phyloP scores from a whole-genome alignment of 2,888 invertebrate genomes.

The Aphidius colemani region DNA sequence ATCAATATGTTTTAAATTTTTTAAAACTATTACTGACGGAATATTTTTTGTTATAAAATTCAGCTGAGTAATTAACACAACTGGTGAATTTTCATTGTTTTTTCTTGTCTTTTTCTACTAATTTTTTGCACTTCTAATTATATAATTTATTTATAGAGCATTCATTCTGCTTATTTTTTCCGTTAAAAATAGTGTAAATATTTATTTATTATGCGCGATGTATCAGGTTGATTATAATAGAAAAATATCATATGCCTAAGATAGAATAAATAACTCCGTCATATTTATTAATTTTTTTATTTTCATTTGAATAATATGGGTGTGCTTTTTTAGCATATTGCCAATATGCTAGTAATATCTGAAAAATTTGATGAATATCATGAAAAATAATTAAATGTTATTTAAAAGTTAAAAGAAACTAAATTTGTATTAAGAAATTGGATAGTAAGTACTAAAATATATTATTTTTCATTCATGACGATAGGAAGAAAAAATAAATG shows the following conservation, averaged over 20 bases:
- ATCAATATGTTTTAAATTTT: slow-evolving; percentile 10
- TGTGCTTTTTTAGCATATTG: slow-evolving; percentile 31
- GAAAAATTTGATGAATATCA: neutral
- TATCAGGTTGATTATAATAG: slow-evolving; percentile 57
- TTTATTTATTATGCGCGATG: slow-evolving; percentile 52
- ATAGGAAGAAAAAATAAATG: neutral
- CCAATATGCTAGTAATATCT: too few species aligned
- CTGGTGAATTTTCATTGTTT: slow-evolving; percentile 23
- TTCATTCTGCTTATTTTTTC: slow-evolving; percentile 20
- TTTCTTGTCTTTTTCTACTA: slow-evolving; percentile 22
- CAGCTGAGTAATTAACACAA: slow-evolving; percentile 8
- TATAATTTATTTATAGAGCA: slow-evolving; percentile 36
- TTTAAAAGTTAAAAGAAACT: neutral
- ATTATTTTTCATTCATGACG: neutral
- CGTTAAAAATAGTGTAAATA: slow-evolving; percentile 32
- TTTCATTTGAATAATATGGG: slow-evolving; percentile 35
- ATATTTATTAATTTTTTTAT: neutral
- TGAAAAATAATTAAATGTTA: neutral
- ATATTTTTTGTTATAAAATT: slow-evolving; percentile 29
- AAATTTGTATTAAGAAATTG: neutral
- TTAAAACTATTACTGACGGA: too few species aligned
- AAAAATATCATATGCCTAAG: slow-evolving; percentile 61
- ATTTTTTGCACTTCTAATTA: slow-evolving; percentile 29
- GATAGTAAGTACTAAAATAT: neutral
- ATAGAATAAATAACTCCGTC: slow-evolving; percentile 59